Evolutionary conservation across 2,797 vertebrate species (phyloP).

Genomic region (Clarias laeviceps): DNA sequence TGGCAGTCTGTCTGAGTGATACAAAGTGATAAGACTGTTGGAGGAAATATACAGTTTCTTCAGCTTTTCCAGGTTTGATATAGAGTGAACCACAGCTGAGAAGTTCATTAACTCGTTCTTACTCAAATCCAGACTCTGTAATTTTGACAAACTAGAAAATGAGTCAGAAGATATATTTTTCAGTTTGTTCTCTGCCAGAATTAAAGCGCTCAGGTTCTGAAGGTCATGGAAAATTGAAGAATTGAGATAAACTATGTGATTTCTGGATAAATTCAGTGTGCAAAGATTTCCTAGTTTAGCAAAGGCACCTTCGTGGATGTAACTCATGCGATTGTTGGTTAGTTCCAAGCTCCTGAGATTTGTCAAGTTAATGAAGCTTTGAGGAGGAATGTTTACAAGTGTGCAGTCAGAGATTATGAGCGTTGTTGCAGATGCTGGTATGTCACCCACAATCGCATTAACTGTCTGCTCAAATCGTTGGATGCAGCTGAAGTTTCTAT

Average conservation of each 20-base stretch:
- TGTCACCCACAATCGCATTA: conserved; percentile 62
- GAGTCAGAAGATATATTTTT: conserved; percentile 61
- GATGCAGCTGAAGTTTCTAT: conserved; percentile 66
- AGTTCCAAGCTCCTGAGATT: conserved; percentile 65
- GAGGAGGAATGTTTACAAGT: conserved; percentile 55
- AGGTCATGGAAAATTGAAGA: conserved; percentile 68
- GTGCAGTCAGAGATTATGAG: conserved; percentile 66
- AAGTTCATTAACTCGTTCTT: conserved; percentile 68
- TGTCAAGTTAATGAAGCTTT: conserved; percentile 66
- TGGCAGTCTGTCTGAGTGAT: conserved; percentile 66
- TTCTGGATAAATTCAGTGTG: conserved; percentile 72
- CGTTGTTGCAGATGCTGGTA: conserved; percentile 63
- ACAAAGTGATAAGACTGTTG: conserved; percentile 68
- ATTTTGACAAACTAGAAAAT: conserved; percentile 65
- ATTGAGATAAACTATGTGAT: conserved; percentile 62
- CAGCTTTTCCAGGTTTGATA: conserved; percentile 64
- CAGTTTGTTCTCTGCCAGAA: conserved; percentile 69
- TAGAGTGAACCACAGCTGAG: conserved; percentile 63
- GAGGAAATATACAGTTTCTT: conserved; percentile 66
- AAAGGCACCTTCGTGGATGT: conserved; percentile 64
- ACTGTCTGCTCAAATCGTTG: conserved; percentile 54
- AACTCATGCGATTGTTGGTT: conserved; percentile 58
- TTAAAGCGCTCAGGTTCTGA: conserved; percentile 65
- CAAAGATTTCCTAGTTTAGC: conserved; percentile 63
- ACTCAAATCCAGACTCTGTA: conserved; percentile 65